Evolutionary conservation across 2,797 vertebrate species (phyloP).

Genomic region (Mormyrus hasselquistii): DNA sequence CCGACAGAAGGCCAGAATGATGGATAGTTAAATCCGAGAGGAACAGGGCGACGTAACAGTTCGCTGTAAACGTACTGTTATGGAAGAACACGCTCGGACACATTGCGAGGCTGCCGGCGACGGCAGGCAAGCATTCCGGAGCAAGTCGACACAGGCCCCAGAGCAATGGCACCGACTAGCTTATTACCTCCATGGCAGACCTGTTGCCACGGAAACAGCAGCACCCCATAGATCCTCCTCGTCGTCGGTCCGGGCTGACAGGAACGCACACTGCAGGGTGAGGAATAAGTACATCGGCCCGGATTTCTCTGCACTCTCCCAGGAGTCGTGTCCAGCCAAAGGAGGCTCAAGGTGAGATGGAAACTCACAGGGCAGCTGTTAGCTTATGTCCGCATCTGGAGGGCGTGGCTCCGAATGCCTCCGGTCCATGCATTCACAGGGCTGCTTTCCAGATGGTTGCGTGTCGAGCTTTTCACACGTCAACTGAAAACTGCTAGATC

Average conservation of each 20-base stretch:
- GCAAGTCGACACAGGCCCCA: background rate
- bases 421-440: background rate
- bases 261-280: background rate
- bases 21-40: background rate
- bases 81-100: background rate
- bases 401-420: background rate
- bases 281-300: background rate
- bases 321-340: background rate
- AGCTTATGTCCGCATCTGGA: background rate
- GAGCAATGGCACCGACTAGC: background rate
- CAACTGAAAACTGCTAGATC: background rate
- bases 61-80: background rate
- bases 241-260: background rate
- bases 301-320: background rate
- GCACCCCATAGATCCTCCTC: conserved; percentile 17
- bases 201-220: conserved; percentile 19
- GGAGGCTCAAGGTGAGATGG: background rate
- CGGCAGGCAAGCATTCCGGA: background rate
- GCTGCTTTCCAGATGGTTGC: background rate
- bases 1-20: background rate
- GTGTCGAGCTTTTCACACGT: background rate
- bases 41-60: background rate
- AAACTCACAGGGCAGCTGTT: background rate
- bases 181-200: conserved; percentile 3
- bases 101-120: too few species aligned